A percentile compares a stretch with the other conserved stretches of the same genome.
These are phyloP conservation scores for Phenganax subtilis DNA, from an alignment of 92 coral and sea anemone species.

Conservation along the genomic window DNA sequence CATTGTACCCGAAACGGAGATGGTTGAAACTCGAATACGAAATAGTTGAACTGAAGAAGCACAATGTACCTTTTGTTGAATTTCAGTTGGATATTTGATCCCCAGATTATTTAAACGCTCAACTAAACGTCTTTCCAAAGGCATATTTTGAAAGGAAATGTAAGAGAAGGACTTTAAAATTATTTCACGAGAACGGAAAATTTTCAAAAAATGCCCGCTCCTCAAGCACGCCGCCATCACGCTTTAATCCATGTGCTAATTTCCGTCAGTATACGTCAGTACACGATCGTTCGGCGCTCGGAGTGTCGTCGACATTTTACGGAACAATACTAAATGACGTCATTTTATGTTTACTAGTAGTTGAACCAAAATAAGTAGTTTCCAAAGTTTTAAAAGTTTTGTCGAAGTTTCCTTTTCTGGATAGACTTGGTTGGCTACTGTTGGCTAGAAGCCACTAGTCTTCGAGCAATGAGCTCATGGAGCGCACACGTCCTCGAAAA, in stretches of 20 bases:
- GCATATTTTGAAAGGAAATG: constrained; percentile 47
- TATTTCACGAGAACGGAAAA: neutral
- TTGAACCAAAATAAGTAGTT: neutral
- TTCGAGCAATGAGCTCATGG: constrained; percentile 30
- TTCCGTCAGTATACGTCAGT: neutral
- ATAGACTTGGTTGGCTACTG: neutral
- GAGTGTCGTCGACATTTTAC: neutral
- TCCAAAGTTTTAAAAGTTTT: neutral
- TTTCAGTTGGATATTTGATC: constrained; percentile 58
- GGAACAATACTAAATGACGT: constrained; percentile 13
- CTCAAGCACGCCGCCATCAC: constrained; percentile 19
- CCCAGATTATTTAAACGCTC: constrained; percentile 54
- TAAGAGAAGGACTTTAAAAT: constrained; percentile 7
- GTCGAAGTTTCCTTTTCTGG: neutral
- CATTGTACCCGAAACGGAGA: neutral
- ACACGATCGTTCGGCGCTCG: neutral
- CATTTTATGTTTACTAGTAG: neutral
- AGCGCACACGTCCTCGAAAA: constrained; percentile 5
- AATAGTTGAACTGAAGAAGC: neutral
- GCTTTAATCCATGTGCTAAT: neutral
- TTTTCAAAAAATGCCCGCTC: neutral
- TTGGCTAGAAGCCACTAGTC: neutral
- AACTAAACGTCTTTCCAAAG: constrained; percentile 52
- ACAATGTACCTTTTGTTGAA: constrained; percentile 62
- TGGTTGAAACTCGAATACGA: too few species aligned